Percentiles rank a stretch among this genome's conserved stretches.
Conservation (phyloP, 2,797 vertebrate genomes). For the Telmatherina bonti region DNA sequence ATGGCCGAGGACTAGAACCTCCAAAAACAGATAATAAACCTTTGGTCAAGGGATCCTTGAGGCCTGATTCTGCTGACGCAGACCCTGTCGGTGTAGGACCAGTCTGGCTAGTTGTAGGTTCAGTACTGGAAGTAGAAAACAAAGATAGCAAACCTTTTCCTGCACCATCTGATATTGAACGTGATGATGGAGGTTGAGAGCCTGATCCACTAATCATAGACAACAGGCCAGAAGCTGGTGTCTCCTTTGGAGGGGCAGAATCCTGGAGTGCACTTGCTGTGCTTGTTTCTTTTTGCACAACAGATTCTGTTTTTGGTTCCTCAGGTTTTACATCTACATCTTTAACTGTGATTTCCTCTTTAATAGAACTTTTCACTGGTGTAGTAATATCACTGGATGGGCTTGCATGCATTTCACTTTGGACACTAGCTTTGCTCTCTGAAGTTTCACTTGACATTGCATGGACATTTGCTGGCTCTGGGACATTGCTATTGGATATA, state of each 20-base stretch:
- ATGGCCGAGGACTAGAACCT: slow-evolving; percentile 68
- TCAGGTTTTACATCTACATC: slow-evolving; percentile 22
- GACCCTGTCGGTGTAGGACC: slow-evolving; percentile 25
- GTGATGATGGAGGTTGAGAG: slow-evolving; percentile 35
- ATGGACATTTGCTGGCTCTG: slow-evolving; percentile 23
- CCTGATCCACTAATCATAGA: slow-evolving; percentile 53
- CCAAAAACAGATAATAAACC: slow-evolving; percentile 75
- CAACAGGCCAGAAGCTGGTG: slow-evolving; percentile 34
- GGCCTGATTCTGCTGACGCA: slow-evolving; percentile 49
- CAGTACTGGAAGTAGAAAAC: slow-evolving; percentile 68
- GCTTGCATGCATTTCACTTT: slow-evolving; percentile 19
- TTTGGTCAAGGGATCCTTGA: slow-evolving; percentile 66
- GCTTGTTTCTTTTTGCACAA: slow-evolving; percentile 38
- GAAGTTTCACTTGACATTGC: slow-evolving; percentile 39
- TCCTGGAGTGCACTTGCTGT: slow-evolving; percentile 35
- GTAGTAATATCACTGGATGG: slow-evolving; percentile 24
- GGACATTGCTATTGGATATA: slow-evolving; percentile 33
- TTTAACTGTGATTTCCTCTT: slow-evolving; percentile 24
- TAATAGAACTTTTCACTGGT: slow-evolving; percentile 8
- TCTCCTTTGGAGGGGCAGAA: slow-evolving; percentile 39
- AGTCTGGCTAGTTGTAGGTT: slow-evolving; percentile 44
- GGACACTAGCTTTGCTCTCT: slow-evolving; percentile 15
- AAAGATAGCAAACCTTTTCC: slow-evolving; percentile 76
- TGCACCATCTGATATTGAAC: slow-evolving; percentile 56
- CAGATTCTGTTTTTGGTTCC: slow-evolving; percentile 30